Percentiles rank a stretch among this genome's conserved stretches.
Evolutionary conservation across 2,888 invertebrate genomes (phyloP).

Genomic region (Agrotis segetum): DNA sequence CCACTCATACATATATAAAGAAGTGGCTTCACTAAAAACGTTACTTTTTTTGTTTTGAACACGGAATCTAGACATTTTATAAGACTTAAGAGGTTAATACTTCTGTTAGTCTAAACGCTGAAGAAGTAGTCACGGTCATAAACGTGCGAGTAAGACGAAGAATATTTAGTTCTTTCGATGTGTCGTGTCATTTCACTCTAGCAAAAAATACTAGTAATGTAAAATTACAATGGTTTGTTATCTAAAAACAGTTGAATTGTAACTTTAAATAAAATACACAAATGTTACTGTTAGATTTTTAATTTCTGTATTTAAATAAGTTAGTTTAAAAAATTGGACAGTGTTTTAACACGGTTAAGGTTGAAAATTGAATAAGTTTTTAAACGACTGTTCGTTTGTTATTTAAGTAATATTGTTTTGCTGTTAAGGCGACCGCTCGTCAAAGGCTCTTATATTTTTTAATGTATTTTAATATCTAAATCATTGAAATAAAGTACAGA

Average conservation of each 20-base stretch:
- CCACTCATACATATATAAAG: no score
- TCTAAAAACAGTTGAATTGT: conserved; percentile 5
- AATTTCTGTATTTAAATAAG: conserved; percentile 1
- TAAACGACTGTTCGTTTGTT: conserved; percentile 11
- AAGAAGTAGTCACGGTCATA: neutral
- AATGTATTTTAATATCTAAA: neutral
- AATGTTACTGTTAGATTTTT: conserved; percentile 1
- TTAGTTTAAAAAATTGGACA: neutral
- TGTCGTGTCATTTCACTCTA: conserved; percentile 5
- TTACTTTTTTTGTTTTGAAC: no score
- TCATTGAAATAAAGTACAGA: conserved; percentile 6
- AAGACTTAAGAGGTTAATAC: no score
- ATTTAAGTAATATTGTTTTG: conserved; percentile 12
- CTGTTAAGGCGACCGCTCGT: neutral
- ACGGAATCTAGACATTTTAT: no score
- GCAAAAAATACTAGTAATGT: no score
- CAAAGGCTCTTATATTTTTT: neutral
- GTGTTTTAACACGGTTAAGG: conserved; percentile 4
- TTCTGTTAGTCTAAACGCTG: no score
- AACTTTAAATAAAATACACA: neutral
- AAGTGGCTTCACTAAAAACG: no score
- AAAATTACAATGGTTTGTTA: no score
- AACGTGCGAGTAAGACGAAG: neutral
- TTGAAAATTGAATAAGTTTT: neutral
- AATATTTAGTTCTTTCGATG: neutral